Evolutionary conservation across 1,140 invertebrate genomes (phyloP), one percentile per base, ranked within the genome.

Genomic region (Whitmania pigra): DNA sequence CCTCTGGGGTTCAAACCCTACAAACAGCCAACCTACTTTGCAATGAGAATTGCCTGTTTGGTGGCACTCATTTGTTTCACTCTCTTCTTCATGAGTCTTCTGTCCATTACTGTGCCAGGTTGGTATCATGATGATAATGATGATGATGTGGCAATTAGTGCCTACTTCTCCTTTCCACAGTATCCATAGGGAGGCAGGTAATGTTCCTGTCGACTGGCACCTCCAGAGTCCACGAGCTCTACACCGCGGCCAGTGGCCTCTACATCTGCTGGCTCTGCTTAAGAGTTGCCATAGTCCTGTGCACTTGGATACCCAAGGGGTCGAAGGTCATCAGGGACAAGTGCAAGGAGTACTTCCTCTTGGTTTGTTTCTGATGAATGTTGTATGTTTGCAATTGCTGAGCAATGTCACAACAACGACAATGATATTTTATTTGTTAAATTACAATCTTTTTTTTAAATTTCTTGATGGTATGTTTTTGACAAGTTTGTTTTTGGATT

Each of bases 231-330:
- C 94, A 98, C 79, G 96, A 99, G 81, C 83, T 98, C 0, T 97
- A 98, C 78, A 98, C 94, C 0, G 90, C 92, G 0, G 92, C 93
- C 0, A 91, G 89, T 81, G 93, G 95, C 0, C 88, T 93, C 25
- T 98, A 97, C 82, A 84, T 94, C 3, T 95, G 93, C 80, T 96
- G 93, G 93, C 84, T 95, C 53, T 82, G 86, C 0, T 87, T 90
- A 0, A 86, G 93, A 6, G 88, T 89, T 6, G 84, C 89, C 36
- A 88, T 89, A 9, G 83, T 96, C 5, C 84, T 93, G 5, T 87
- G 88, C 17, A 89, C 89, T 60, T 94, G 93, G 89, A 83, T 94
- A 75, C 92, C 93, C 0, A 88, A 90, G 76, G 94, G 94, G 0
- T 88, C 91, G 71, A 85, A 86, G 0, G 89, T 88, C 0, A 88